Evolutionary conservation across 35 echinoderm and acorn worm species (phyloP), one percentile per base, ranked within the genome.

Genomic region (Apostichopus japonicus): DNA sequence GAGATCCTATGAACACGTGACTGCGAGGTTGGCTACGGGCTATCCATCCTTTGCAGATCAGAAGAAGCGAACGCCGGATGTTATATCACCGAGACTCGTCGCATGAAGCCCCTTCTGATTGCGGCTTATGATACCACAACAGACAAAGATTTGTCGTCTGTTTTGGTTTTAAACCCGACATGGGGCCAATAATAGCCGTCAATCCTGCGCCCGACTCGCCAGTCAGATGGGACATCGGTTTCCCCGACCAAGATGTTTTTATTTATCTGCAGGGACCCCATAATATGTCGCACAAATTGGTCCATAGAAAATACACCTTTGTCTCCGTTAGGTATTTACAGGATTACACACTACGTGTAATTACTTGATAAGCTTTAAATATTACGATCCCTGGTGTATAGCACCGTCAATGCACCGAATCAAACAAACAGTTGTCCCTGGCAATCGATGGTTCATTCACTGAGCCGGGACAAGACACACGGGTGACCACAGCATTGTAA

Each of bases 241-340:
- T 67, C 0, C 11, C 63, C 19, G 6, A 67, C 63, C 19, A 19
- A 11, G 63, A 67, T 67, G 63, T 67, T 67, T 67, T 67, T 67
- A 67, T 67, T 67, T 67, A 67, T 67, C 63, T 67, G 63, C 33
- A 44, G 33, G 33, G 19, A 67, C 13, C 63, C 63, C 21, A 80
- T 24, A 44, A 80, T 13, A 80, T 80, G 78, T 80, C 13, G 24
- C 78, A 80, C 78, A 80, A 80, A 80, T 80, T 80, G 78, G 78
- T 80, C 78, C 52, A 44, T 11, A 80, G 78, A 80, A 24, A 24
- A 5, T 5, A 53, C 5, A 4, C 44, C 23, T 33, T 80, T 80
- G 25, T 80, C 15, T 9, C 25, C 11, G n/a, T 24, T 24, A 44
- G 78, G 52, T 53, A 25, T 9, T 80, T 13, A 80, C 52, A 80